Percentiles rank a stretch among this genome's conserved stretches.
phyloP scores from a whole-genome alignment of 1,140 invertebrate genomes.

The Ruditapes philippinarum region DNA sequence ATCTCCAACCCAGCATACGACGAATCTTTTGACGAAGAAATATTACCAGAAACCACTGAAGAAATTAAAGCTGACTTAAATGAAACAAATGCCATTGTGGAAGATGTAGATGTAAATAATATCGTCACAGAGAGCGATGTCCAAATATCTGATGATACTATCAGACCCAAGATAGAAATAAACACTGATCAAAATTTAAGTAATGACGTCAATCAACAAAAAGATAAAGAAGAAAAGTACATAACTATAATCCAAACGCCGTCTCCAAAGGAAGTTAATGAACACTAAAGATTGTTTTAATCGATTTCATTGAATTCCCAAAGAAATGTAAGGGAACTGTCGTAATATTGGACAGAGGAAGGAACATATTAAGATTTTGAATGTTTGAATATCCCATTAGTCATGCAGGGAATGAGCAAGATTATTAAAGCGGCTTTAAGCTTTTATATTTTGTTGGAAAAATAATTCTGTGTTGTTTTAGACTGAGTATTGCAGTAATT shows the following conservation, averaged over 20 bases:
- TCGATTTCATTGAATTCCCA: no score
- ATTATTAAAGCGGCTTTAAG: no score
- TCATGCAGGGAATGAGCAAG: no score
- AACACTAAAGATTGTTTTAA: not conserved
- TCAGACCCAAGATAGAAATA: not conserved
- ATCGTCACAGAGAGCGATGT: not conserved
- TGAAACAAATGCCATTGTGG: not conserved
- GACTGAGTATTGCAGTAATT: no score
- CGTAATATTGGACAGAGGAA: no score
- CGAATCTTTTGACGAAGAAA: not conserved
- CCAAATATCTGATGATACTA: not conserved
- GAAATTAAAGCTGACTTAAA: not conserved
- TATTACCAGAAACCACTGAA: not conserved
- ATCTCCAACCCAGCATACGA: not conserved
- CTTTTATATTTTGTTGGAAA: no score
- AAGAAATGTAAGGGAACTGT: no score
- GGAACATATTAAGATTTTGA: no score
- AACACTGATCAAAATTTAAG: not conserved
- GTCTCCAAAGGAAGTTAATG: no score
- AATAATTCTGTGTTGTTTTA: no score
- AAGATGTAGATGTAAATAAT: not conserved
- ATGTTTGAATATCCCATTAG: no score
- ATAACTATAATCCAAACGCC: not conserved
- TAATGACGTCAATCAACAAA: not conserved
- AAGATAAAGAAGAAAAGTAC: not conserved